These are phyloP conservation scores for Anomalospiza imberbis DNA, from an alignment of 2,797 vertebrate genomes.

Conservation along the genomic window DNA sequence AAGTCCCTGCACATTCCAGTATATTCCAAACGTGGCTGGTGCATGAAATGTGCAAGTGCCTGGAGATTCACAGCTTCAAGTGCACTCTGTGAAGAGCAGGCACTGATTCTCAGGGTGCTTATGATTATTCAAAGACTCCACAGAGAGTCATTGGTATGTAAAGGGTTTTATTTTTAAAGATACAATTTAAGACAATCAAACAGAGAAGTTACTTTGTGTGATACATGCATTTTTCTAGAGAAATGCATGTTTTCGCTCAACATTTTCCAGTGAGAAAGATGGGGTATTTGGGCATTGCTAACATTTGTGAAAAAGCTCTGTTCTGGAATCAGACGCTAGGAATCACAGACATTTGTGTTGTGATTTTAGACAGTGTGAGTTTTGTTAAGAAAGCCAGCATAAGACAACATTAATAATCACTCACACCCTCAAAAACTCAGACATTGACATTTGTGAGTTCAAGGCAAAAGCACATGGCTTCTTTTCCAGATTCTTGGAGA, in stretches of 20 bases:
- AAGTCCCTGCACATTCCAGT: neutral
- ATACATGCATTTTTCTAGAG: neutral
- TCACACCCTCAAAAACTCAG: neutral
- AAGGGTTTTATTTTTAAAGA: neutral
- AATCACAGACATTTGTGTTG: neutral
- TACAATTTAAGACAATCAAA: neutral
- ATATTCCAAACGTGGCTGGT: neutral
- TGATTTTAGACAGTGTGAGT: slow-evolving; percentile 4
- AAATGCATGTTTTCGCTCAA: neutral
- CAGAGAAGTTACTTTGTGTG: neutral
- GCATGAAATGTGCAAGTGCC: neutral
- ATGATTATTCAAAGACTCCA: neutral
- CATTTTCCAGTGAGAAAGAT: neutral
- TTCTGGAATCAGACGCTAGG: neutral
- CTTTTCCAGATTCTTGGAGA: slow-evolving; percentile 29
- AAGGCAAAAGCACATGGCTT: neutral
- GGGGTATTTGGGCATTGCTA: neutral
- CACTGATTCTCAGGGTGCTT: neutral
- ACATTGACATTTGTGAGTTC: neutral
- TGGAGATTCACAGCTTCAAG: neutral
- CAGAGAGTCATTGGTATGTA: neutral
- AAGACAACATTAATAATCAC: slow-evolving; percentile 8
- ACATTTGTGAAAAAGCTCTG: neutral
- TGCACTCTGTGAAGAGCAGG: neutral
- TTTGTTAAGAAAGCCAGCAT: slow-evolving; percentile 15